A percentile compares a stretch with the other conserved stretches of the same genome.
Evolutionary conservation across 2,113 vertebrate genomes (phyloP).

Genomic region (Desmodus rotundus): DNA sequence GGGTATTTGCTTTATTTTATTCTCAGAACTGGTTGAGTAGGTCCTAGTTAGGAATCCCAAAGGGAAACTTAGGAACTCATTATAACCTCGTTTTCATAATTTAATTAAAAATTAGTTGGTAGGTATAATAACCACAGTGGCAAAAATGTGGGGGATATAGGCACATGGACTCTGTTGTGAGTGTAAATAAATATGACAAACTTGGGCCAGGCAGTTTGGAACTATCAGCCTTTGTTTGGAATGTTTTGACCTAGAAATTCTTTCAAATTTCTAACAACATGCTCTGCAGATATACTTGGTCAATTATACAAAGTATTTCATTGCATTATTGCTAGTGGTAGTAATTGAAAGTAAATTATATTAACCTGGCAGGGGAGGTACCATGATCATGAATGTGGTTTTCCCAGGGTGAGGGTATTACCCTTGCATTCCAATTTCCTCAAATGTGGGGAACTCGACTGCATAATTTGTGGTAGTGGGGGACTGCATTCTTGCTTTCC

Average conservation of each 20-base stretch:
- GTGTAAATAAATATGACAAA: neutral
- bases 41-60: neutral
- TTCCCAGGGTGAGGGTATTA: too few relatives aligned
- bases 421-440: too few relatives aligned
- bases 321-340: neutral
- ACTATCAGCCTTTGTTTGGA: neutral
- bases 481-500: neutral
- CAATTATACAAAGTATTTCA: neutral
- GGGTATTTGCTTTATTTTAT: conserved; percentile 4
- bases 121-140: neutral
- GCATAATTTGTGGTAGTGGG: neutral
- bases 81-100: neutral
- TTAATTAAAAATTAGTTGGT: conserved; percentile 4
- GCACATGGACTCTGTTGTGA: neutral
- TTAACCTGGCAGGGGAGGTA: too few relatives aligned
- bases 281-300: neutral
- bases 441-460: too few relatives aligned
- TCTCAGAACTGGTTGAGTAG: neutral
- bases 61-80: neutral
- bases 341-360: neutral
- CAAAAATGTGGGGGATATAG: neutral
- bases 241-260: neutral
- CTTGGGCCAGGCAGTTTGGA: neutral
- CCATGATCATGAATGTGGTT: too few relatives aligned
- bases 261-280: neutral